A percentile compares a stretch with the other conserved stretches of the same genome.
Evolutionary conservation across 2,797 vertebrate genomes (phyloP).

Genomic region (Acipenser oxyrinchus): DNA sequence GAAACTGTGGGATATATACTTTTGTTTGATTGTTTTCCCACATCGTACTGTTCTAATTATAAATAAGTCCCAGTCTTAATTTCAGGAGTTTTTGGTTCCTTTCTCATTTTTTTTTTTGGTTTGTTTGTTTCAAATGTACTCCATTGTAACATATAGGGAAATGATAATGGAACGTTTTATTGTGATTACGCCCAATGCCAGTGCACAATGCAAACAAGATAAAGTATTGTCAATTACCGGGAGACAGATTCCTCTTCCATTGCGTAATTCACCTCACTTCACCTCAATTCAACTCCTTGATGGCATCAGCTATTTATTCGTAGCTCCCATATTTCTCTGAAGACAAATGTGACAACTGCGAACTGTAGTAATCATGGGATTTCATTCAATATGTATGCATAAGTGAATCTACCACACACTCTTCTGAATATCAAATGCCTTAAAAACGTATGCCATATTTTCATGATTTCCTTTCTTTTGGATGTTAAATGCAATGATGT

Average conservation of each 20-base stretch:
- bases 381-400: neutral
- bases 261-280: conserved; percentile 6
- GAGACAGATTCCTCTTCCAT: conserved; percentile 4
- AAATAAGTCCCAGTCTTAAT: neutral
- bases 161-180: neutral
- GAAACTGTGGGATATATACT: neutral
- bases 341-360: conserved; percentile 4
- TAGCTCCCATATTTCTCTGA: conserved; percentile 5
- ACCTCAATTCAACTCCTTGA: conserved; percentile 6
- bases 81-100: neutral
- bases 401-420: neutral
- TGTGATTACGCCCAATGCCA: neutral
- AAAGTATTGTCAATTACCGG: neutral
- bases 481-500: neutral
- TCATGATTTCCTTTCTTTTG: neutral
- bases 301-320: conserved; percentile 2
- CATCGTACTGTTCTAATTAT: neutral
- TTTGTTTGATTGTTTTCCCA: neutral
- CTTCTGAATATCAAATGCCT: neutral
- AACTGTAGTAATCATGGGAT: neutral
- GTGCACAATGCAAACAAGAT: conserved; percentile 1
- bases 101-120: neutral
- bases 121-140: neutral
- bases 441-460: neutral
- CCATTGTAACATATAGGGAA: conserved; percentile 1